Base-by-base conservation (phyloP, 1,140 invertebrate species). In the Armadillidium nasatum region DNA sequence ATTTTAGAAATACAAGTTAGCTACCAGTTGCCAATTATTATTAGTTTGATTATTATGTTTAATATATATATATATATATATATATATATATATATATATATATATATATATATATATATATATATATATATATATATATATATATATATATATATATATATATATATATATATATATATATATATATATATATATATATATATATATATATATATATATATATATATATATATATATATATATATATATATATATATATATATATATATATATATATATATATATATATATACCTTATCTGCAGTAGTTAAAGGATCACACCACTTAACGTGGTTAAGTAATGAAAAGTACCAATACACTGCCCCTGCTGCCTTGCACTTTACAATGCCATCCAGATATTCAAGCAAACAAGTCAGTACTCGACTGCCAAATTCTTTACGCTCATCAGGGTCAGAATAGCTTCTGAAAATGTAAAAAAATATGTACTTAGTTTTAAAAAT, bases 321-420 rank as follows among this genome's bases (percentile, higher is more conserved):
- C 80, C 88, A 87, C 78, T 91, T 88, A 68, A 90, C 88, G 81
- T 91, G 88, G 77, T 89, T 91, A 0, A 92, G 88, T 0, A 96
- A 85, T 66, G 92, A 88, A 80, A 92, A 90, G 82, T 92, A 89
- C 94, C 94, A 96, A 76, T 91, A 89, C n/a, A 96, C 85, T 11
- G 93, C 92, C 44, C 93, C 93, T 0, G 93, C 89, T 74, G 92
- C 94, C 75, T 88, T 87, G 43, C 91, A 89, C 72, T 88, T 86
- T 0, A 89, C 88, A 72, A 94, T 85, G 45, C 89, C 87, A n/a
- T 91, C 90, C n/a, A 93, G 85, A 66, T 89, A 88, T 11, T 88
- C 88, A 54, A 92, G 85, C 23, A 94, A 85, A n/a, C 88, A 86
- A 80, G 88, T 86, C 75, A 93, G 88, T 79, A 94, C 90, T 7